Evolutionary conservation across 30 jellyfish, hydroid and myxozoan genomes (phyloP).

Genomic region (Pelagia noctiluca): DNA sequence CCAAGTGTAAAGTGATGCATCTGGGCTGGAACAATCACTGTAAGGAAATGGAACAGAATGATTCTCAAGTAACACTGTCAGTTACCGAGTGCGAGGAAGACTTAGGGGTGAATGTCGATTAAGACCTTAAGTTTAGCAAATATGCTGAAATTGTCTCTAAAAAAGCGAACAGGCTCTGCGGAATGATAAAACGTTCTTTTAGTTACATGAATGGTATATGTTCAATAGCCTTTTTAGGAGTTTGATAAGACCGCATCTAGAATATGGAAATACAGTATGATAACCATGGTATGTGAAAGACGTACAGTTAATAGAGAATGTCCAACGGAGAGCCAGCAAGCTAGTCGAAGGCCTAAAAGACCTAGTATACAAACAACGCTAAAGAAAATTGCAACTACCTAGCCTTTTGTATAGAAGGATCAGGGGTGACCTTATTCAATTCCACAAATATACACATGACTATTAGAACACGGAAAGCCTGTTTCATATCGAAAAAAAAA

Average conservation of each 20-base stretch:
- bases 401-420: conserved; percentile 48
- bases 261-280: conserved; percentile 51
- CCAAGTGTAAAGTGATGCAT: conserved; percentile 27
- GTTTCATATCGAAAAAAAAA: conserved; percentile 18
- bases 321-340: conserved; percentile 58
- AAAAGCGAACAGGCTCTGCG: conserved; percentile 56
- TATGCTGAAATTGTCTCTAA: conserved; percentile 50
- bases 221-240: conserved; percentile 55
- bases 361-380: conserved; percentile 12
- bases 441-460: conserved; percentile 38
- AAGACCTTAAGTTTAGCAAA: conserved; percentile 56
- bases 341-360: conserved; percentile 32
- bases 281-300: conserved; percentile 40
- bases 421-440: conserved; percentile 41
- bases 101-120: conserved; percentile 49
- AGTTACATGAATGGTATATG: conserved; percentile 62
- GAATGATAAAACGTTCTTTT: conserved; percentile 46
- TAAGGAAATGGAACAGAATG: conserved; percentile 44
- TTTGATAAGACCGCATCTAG: conserved; percentile 54
- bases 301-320: conserved; percentile 47
- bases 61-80: conserved; percentile 22
- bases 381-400: conserved; percentile 53
- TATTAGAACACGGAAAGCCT: conserved; percentile 28
- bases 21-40: conserved; percentile 47
- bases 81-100: conserved; percentile 54